These are phyloP conservation scores for Porites lutea DNA, from an alignment of 64 coral and sea anemone species.

Conservation along the genomic window DNA sequence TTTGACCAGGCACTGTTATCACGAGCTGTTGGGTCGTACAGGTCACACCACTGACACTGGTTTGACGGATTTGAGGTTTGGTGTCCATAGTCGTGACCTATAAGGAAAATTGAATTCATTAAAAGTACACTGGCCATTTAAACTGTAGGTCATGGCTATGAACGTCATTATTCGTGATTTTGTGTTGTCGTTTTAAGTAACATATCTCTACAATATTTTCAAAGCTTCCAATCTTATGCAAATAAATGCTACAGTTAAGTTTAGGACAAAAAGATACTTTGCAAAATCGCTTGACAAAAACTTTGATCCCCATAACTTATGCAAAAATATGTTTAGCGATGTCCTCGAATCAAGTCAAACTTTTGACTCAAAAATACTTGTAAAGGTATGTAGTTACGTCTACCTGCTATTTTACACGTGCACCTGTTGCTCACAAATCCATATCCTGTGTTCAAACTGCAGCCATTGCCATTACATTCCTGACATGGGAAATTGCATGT, in stretches of 20 bases:
- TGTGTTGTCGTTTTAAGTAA: too few species aligned
- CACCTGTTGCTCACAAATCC: conserved; percentile 80
- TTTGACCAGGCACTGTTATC: conserved; percentile 68
- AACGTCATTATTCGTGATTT: too few species aligned
- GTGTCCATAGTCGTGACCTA: conserved; percentile 87
- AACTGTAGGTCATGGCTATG: too few species aligned
- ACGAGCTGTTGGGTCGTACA: conserved; percentile 61
- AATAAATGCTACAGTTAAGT: too few species aligned
- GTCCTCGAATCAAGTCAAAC: too few species aligned
- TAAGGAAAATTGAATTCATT: not conserved
- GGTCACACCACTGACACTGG: conserved; percentile 94
- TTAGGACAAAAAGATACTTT: too few species aligned
- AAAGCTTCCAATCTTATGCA: too few species aligned
- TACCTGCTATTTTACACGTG: conserved; percentile 91
- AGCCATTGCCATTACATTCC: conserved; percentile 81
- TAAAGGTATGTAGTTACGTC: conserved; percentile 13
- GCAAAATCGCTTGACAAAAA: too few species aligned
- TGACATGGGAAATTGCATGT: conserved; percentile 86
- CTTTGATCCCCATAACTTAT: too few species aligned
- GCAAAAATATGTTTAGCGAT: too few species aligned
- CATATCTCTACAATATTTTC: too few species aligned
- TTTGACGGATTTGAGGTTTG: conserved; percentile 76
- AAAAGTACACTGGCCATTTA: not conserved
- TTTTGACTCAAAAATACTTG: too few species aligned
- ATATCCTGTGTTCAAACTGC: conserved; percentile 86